Evolutionary conservation across 1,140 invertebrate genomes (phyloP).

Genomic region (Asbolus verrucosus): DNA sequence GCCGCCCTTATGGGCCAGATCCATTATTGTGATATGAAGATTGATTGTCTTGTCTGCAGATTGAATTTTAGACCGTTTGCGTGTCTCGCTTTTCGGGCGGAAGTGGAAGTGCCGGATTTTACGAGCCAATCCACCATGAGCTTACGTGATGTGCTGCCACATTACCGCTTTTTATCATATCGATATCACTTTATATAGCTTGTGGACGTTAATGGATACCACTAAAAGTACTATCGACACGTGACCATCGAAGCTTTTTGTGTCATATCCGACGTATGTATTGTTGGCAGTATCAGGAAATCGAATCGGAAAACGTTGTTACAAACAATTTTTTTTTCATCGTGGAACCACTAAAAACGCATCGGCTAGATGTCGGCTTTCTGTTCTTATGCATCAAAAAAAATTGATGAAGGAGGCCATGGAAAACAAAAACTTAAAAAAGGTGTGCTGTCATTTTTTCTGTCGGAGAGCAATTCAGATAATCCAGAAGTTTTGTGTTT

Average conservation of each 20-base stretch:
- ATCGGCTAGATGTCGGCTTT: too few relatives aligned
- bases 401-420: too few relatives aligned
- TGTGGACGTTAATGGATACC: conserved; percentile 21
- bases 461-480: too few relatives aligned
- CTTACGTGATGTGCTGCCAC: conserved; percentile 30
- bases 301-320: conserved; percentile 20
- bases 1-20: conserved; percentile 4
- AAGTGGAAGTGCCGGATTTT: conserved; percentile 37
- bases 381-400: too few relatives aligned
- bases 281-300: conserved; percentile 15
- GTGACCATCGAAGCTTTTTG: conserved; percentile 34
- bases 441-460: too few relatives aligned
- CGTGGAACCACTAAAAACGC: too few relatives aligned
- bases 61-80: conserved; percentile 37
- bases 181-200: conserved; percentile 36
- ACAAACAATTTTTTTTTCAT: conserved; percentile 6
- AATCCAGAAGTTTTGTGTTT: too few relatives aligned
- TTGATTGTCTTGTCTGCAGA: conserved; percentile 38
- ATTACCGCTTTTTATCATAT: conserved; percentile 38
- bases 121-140: conserved; percentile 31
- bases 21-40: conserved; percentile 38
- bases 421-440: too few relatives aligned
- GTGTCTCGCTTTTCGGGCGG: conserved; percentile 33
- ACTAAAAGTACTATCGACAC: conserved; percentile 35
- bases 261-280: conserved; percentile 18